A percentile compares a stretch with the other conserved stretches of the same genome.
Conservation (phyloP, 2,113 vertebrate genomes). For the Nycticebus coucang region DNA sequence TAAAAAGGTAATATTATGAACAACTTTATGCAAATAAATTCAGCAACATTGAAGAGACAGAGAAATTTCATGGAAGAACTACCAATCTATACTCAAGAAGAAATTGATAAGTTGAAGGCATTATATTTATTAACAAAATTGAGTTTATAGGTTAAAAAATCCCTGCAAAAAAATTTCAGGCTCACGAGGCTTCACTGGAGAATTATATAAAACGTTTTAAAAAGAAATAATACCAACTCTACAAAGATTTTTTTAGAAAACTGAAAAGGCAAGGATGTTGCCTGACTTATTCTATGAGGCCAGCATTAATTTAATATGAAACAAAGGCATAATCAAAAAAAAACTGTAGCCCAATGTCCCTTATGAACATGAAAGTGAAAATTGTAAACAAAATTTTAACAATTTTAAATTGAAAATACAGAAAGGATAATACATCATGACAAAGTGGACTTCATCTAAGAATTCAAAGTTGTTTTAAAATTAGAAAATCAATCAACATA, state of each 20-base stretch:
- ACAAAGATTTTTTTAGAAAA: neutral
- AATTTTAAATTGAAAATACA: neutral
- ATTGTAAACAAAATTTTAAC: neutral
- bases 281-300: neutral
- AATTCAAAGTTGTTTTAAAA: neutral
- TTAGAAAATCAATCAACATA: neutral
- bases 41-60: neutral
- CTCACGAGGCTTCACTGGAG: neutral
- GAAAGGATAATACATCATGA: neutral
- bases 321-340: neutral
- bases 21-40: neutral
- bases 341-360: neutral
- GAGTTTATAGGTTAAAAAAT: neutral
- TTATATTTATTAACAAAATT: neutral
- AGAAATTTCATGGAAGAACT: neutral
- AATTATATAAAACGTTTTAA: neutral
- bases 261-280: neutral
- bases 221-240: constrained; percentile 15
- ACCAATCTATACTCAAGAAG: neutral
- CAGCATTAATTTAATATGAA: neutral
- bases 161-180: neutral
- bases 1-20: neutral
- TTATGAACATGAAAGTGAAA: neutral
- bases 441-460: neutral
- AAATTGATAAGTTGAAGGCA: neutral